Conservation (phyloP, 2,113 vertebrate species). For the Collichthys lucidus region DNA sequence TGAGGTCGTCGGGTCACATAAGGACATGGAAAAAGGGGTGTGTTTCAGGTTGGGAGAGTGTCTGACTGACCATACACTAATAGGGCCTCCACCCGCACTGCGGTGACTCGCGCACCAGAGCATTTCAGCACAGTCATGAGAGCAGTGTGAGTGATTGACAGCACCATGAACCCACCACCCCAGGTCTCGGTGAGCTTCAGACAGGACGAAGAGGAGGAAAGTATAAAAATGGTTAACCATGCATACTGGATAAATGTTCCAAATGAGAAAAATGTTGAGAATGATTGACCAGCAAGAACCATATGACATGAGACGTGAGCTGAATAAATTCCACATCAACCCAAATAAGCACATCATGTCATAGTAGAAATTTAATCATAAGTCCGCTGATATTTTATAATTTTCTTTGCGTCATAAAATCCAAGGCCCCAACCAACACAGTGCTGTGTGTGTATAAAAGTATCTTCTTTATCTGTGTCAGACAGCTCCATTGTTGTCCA, state of each 20-base stretch:
- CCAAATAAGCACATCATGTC: not conserved
- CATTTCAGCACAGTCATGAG: conserved; percentile 40
- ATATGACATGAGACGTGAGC: not conserved
- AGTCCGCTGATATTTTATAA: not conserved
- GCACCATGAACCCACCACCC: not conserved
- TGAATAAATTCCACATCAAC: not conserved
- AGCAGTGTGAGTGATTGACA: conserved; percentile 10
- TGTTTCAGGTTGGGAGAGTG: conserved; percentile 44
- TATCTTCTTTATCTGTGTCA: too few relatives aligned
- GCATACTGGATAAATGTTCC: conserved; percentile 6
- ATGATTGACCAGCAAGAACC: conserved; percentile 7
- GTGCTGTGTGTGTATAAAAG: too few relatives aligned
- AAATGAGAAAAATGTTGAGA: not conserved
- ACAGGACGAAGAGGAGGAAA: not conserved
- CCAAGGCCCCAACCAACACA: not conserved
- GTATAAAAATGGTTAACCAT: not conserved
- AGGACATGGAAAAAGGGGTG: conserved; percentile 54
- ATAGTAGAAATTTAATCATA: not conserved
- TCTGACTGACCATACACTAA: conserved; percentile 25
- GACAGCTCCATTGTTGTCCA: too few relatives aligned
- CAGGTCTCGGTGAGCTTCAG: not conserved
- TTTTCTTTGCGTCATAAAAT: not conserved
- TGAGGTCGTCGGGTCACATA: conserved; percentile 50
- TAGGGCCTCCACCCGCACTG: conserved; percentile 41
- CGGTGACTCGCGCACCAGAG: conserved; percentile 10